A percentile compares a stretch with the other conserved stretches of the same genome.
These are phyloP conservation scores for Melanaphis sacchari DNA, from an alignment of 1,140 invertebrate species.

Conservation along the genomic window DNA sequence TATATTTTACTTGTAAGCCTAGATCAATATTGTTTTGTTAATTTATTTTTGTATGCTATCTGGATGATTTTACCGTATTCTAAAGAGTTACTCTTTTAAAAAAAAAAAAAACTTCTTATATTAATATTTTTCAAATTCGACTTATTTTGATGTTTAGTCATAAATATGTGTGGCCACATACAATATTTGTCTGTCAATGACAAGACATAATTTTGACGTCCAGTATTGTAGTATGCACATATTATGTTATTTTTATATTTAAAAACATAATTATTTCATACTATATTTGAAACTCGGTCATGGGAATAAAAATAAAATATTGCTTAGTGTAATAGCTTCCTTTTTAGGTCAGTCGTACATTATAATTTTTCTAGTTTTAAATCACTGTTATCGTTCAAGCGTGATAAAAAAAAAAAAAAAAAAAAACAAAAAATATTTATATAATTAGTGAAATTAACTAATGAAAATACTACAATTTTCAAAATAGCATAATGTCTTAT, in stretches of 20 bases:
- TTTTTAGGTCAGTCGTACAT: neutral
- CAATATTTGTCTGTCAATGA: neutral
- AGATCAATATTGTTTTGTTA: neutral
- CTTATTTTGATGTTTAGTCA: neutral
- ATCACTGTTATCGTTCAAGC: neutral
- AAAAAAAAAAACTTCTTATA: neutral
- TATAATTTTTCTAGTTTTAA: neutral
- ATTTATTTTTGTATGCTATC: neutral
- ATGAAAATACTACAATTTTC: neutral
- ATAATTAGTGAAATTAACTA: neutral
- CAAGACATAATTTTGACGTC: neutral
- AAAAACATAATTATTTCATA: neutral
- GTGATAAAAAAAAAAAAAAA: neutral
- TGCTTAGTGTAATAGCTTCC: neutral
- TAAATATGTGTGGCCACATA: neutral
- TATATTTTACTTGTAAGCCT: neutral
- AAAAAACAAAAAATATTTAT: neutral
- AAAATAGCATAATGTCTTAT: neutral
- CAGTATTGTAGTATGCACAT: neutral
- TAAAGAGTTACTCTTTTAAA: neutral
- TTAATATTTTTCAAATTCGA: neutral
- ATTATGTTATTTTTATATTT: neutral
- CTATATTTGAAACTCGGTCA: neutral
- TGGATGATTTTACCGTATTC: neutral
- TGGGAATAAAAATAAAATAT: neutral